Evolutionary conservation across 2,797 vertebrate genomes (phyloP).

Genomic region (Eulemur rubriventer): DNA sequence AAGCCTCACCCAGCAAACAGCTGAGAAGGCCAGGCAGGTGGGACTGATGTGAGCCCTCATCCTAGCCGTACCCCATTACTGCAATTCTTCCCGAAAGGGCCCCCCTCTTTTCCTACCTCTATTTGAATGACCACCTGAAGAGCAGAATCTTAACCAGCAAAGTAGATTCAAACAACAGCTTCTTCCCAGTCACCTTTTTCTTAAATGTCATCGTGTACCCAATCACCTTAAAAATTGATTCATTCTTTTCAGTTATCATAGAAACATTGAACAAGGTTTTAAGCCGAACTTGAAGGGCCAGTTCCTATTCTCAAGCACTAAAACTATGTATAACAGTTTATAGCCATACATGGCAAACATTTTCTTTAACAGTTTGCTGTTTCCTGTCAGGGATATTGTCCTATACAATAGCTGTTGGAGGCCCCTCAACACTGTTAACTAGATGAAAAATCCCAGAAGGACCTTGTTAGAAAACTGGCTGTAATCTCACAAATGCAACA

Average conservation of each 20-base stretch:
- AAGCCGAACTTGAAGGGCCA: neutral
- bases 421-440: neutral
- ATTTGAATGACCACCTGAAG: neutral
- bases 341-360: neutral
- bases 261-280: neutral
- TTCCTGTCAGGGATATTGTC: neutral
- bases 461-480: neutral
- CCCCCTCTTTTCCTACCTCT: conserved; percentile 1
- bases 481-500: neutral
- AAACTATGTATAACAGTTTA: neutral
- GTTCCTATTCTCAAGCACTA: neutral
- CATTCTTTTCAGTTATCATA: neutral
- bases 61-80: neutral
- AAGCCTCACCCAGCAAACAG: neutral
- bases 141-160: neutral
- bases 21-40: neutral
- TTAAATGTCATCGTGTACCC: neutral
- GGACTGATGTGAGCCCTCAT: neutral
- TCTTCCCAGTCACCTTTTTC: neutral
- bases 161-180: neutral
- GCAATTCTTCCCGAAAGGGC: neutral
- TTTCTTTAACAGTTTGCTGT: neutral
- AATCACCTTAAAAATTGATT: neutral
- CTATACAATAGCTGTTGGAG: neutral
- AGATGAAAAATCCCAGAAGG: neutral